Evolutionary conservation across 2,797 vertebrate species (phyloP).

Genomic region (Sebastes hubbsi): DNA sequence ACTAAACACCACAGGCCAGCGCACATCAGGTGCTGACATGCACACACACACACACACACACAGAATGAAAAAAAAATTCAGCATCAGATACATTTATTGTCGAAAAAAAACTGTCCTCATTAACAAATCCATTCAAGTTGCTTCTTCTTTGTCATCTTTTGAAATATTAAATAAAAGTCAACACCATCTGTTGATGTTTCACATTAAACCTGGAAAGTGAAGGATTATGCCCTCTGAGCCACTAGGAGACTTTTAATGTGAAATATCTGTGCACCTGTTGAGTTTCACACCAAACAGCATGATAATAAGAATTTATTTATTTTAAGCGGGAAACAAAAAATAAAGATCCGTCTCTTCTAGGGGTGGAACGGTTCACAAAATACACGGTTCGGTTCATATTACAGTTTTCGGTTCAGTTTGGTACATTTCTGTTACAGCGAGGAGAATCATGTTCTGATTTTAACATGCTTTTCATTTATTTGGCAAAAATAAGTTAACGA

Average conservation of each 20-base stretch:
- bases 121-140: background rate
- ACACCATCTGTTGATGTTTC: background rate
- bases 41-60: conserved; percentile 35
- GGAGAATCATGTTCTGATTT: no score
- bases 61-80: background rate
- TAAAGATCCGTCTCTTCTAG: background rate
- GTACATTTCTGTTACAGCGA: accelerated
- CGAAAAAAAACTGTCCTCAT: background rate
- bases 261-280: background rate
- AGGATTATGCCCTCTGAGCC: background rate
- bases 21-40: conserved; percentile 94
- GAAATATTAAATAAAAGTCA: background rate
- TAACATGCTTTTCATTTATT: no score
- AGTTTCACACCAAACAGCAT: background rate
- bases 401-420: no score
- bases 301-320: background rate
- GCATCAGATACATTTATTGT: background rate
- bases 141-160: background rate
- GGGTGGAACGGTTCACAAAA: no score
- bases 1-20: conserved; percentile 97
- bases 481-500: no score
- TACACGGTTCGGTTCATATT: no score
- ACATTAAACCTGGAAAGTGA: background rate
- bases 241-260: background rate
- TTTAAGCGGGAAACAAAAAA: background rate